Percentiles rank a stretch among this genome's conserved stretches.
Conservation (phyloP, 2,888 invertebrate genomes). For the Troides helena region DNA sequence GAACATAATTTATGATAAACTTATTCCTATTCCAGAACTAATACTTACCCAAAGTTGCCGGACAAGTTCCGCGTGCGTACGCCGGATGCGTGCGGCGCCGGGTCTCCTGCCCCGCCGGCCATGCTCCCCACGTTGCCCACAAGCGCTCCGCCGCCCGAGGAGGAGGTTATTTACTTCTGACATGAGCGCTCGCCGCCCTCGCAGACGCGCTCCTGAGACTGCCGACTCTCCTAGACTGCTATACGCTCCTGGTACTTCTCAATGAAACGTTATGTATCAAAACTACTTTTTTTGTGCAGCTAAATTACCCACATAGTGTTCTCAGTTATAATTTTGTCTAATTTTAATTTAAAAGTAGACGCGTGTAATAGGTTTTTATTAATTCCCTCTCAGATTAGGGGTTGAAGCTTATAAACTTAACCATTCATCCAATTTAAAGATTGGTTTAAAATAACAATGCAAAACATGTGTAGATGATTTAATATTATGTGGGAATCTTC, state of each 20-base stretch:
- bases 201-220: slow-evolving; percentile 66
- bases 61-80: slow-evolving; percentile 84
- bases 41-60: slow-evolving; percentile 86
- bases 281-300: too few species aligned
- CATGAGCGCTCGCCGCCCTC: slow-evolving; percentile 51
- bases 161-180: slow-evolving; percentile 85
- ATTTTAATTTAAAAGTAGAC: too few species aligned
- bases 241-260: slow-evolving; percentile 20
- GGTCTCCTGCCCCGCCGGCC: slow-evolving; percentile 81
- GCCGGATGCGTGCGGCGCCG: slow-evolving; percentile 53
- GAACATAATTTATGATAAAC: neutral
- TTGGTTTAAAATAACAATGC: too few species aligned
- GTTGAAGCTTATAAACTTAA: too few species aligned
- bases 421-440: too few species aligned
- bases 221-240: slow-evolving; percentile 59
- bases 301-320: too few species aligned
- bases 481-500: too few species aligned
- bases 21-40: slow-evolving; percentile 71
- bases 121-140: slow-evolving; percentile 39
- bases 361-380: too few species aligned
- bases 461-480: too few species aligned
- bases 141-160: slow-evolving; percentile 47
- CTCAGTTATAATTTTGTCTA: too few species aligned
- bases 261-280: neutral
- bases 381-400: too few species aligned